Evolutionary conservation across 2,888 invertebrate species (phyloP).

Genomic region (Melanchra persicariae): DNA sequence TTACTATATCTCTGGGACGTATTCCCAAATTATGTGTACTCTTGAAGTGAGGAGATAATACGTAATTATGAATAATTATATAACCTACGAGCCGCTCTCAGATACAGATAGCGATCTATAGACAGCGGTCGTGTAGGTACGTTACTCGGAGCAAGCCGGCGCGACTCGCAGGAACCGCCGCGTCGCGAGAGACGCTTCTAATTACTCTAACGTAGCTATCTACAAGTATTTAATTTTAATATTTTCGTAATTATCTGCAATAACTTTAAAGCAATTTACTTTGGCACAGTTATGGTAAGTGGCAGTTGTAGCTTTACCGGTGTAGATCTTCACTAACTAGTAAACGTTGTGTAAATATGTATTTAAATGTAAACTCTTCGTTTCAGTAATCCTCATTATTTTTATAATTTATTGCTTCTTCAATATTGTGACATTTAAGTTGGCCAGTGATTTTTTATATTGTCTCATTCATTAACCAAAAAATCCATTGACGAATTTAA

Average conservation of each 20-base stretch:
- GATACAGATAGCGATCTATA: slow-evolving; percentile 78
- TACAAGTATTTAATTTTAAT: slow-evolving; percentile 2
- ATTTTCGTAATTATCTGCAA: slow-evolving; percentile 13
- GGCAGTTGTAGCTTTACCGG: not conserved
- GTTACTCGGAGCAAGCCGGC: slow-evolving; percentile 55
- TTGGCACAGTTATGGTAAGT: slow-evolving; percentile 48
- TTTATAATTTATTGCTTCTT: slow-evolving; percentile 12
- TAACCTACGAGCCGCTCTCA: slow-evolving; percentile 78
- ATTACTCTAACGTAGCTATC: slow-evolving; percentile 19
- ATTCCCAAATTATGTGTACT: slow-evolving; percentile 54
- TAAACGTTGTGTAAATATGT: slow-evolving; percentile 10
- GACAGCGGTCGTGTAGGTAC: slow-evolving; percentile 74
- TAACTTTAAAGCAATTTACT: not conserved
- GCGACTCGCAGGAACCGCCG: slow-evolving; percentile 33
- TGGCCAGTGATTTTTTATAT: slow-evolving; percentile 20
- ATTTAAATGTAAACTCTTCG: slow-evolving; percentile 24
- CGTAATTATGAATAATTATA: slow-evolving; percentile 82
- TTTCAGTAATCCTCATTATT: slow-evolving; percentile 5
- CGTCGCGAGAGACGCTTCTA: slow-evolving; percentile 29
- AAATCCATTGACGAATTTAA: slow-evolving; percentile 33
- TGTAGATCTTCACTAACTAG: not conserved
- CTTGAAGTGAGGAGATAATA: slow-evolving; percentile 74
- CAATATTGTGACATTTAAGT: slow-evolving; percentile 34
- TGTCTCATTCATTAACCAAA: slow-evolving; percentile 23
- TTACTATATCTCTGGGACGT: slow-evolving; percentile 65